Evolutionary conservation across 2,113 vertebrate species (phyloP), one percentile per base, ranked within the genome.

Genomic region (Circaetus cinerascens): DNA sequence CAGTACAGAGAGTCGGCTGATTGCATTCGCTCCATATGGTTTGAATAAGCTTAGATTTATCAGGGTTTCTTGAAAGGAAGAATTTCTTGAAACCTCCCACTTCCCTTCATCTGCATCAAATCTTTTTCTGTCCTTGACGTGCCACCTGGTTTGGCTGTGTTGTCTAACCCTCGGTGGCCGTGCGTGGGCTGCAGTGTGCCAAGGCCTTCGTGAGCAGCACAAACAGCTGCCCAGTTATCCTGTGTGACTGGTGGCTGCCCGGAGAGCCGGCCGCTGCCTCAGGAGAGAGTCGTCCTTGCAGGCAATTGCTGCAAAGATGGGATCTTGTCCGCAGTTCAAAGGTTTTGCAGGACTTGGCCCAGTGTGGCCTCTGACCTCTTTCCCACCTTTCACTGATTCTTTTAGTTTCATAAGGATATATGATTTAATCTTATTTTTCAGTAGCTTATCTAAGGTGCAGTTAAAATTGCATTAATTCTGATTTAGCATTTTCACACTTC

Each of bases 11-110:
- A 96, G 87, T 45, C 45, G 60, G 82, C 91, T 38, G 48, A 34
- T 25, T 19, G 93, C 88, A 2, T 71, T 94, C 26, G 97, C 96
- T 88, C 97, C 97, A 4, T 78, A 74, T 97, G 98, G 98, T 99
- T 97, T 97, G 98, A 98, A 99, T 99, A 99, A 99, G 99, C 99
- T 99, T 97, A 89, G 88, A 95, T 88, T 96, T 76, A 71, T 96
- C 72, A 46, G 91, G 95, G 95, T 87, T 96, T 96, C 95, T 78
- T 3, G 86, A 97, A 91, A 95, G 96, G 95, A 92, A 92, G 93
- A 92, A 85, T 95, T 97, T 90, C 96, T 93, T 86, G 88, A 91
- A 88, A 15, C 95, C 96, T 93, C 55, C 90, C 29, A 53, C 85
- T 79, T 81, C 80, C 94, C 89, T 79, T 57, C 77, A 40, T 73